phyloP scores from a whole-genome alignment of 2,797 vertebrate genomes.

The Anguilla anguilla region DNA sequence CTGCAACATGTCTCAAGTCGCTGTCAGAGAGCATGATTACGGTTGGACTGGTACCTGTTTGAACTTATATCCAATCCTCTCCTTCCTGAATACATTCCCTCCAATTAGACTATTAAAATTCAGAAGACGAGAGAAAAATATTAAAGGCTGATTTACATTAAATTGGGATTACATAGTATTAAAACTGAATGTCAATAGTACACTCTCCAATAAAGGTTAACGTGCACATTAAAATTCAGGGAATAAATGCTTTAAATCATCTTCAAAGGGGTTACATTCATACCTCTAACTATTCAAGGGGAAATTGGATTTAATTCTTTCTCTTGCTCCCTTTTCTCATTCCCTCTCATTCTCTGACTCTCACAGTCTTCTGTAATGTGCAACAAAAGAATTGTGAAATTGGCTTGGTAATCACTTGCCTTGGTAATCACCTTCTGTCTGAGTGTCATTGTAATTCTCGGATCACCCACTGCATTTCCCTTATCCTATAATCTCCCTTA shows the following conservation, averaged over 20 bases:
- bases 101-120: constrained; percentile 60
- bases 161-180: constrained; percentile 46
- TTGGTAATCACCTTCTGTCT: background rate
- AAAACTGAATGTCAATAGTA: constrained; percentile 56
- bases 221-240: constrained; percentile 60
- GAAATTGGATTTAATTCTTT: constrained; percentile 36
- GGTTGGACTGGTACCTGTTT: constrained; percentile 51
- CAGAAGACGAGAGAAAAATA: constrained; percentile 44
- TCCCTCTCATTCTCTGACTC: constrained; percentile 32
- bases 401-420: background rate
- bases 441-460: background rate
- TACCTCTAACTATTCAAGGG: constrained; percentile 51
- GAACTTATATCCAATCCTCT: constrained; percentile 52
- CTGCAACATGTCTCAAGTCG: background rate
- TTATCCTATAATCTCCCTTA: background rate
- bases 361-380: background rate
- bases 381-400: background rate
- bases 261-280: constrained; percentile 56
- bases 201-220: constrained; percentile 65
- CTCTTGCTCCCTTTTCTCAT: constrained; percentile 37
- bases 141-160: constrained; percentile 49
- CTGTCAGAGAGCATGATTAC: constrained; percentile 7
- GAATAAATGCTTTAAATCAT: constrained; percentile 52
- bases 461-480: background rate
- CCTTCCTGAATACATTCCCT: constrained; percentile 44